Conservation (phyloP, 2,888 invertebrate genomes). For the Lobophora halterata region DNA sequence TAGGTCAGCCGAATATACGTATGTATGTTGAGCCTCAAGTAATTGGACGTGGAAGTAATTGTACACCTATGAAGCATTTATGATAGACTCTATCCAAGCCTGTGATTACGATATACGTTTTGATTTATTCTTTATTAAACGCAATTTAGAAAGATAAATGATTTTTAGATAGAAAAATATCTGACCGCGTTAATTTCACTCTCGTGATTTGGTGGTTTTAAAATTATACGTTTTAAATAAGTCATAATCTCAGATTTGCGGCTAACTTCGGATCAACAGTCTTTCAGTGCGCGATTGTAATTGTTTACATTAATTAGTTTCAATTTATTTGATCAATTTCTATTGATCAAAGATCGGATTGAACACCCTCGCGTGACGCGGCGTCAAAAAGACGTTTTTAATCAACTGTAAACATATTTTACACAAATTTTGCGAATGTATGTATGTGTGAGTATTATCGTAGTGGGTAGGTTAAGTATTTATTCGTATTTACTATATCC, state of each 20-base stretch:
- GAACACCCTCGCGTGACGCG: too few relatives aligned
- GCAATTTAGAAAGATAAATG: conserved; percentile 61
- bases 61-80: conserved; percentile 62
- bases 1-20: conserved; percentile 63
- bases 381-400: conserved; percentile 18
- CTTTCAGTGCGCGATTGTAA: too few relatives aligned
- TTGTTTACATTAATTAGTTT: too few relatives aligned
- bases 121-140: conserved; percentile 67
- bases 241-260: background rate
- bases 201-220: conserved; percentile 2
- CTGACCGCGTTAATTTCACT: conserved; percentile 19
- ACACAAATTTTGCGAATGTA: conserved; percentile 11
- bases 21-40: conserved; percentile 54
- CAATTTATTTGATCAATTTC: too few relatives aligned
- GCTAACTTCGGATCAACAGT: too few relatives aligned
- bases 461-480: conserved; percentile 27
- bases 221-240: too few relatives aligned
- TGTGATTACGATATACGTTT: conserved; percentile 59
- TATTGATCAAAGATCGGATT: too few relatives aligned
- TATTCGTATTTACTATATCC: conserved; percentile 25
- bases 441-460: conserved; percentile 26
- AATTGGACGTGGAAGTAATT: conserved; percentile 64
- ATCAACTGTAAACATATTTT: conserved; percentile 22
- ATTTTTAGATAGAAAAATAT: conserved; percentile 35
- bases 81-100: conserved; percentile 51